These are phyloP conservation scores for Heliocidaris tuberculata DNA, from an alignment of 35 echinoderm and acorn worm genomes.

Conservation along the genomic window DNA sequence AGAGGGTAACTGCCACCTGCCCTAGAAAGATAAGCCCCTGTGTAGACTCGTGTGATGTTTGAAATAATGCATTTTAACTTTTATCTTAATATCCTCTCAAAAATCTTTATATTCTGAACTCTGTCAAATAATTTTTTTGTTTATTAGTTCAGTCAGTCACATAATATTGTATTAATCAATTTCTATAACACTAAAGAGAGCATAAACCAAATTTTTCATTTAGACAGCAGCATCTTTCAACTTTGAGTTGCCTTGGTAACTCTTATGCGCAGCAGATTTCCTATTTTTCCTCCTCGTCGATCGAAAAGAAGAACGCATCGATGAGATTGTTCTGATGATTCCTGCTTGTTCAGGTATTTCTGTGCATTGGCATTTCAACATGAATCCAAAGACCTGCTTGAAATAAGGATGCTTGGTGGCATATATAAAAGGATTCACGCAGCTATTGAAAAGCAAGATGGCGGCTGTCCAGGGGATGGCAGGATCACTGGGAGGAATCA, in stretches of 20 bases:
- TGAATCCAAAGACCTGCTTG: constrained; percentile 71
- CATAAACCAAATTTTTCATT: background rate
- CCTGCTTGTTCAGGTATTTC: constrained; percentile 68
- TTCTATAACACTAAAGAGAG: no score
- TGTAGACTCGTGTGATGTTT: no score
- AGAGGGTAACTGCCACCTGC: no score
- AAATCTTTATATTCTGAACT: no score
- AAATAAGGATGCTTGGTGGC: constrained; percentile 85
- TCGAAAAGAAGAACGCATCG: constrained; percentile 49
- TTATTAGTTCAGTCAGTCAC: no score
- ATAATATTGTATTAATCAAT: background rate
- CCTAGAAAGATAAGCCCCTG: no score
- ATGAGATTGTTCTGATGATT: constrained; percentile 57
- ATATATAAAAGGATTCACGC: constrained; percentile 85
- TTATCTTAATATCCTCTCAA: no score
- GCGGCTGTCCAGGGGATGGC: constrained; percentile 72
- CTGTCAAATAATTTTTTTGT: no score
- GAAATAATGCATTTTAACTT: no score
- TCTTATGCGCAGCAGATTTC: background rate
- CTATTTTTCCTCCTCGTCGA: constrained; percentile 43
- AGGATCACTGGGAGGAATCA: constrained; percentile 71
- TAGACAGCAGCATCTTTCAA: background rate
- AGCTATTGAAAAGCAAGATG: constrained; percentile 74
- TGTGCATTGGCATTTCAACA: constrained; percentile 62
- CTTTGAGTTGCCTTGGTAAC: background rate